These are phyloP conservation scores for Musca domestica DNA, from an alignment of 1,140 invertebrate genomes.

Conservation along the genomic window DNA sequence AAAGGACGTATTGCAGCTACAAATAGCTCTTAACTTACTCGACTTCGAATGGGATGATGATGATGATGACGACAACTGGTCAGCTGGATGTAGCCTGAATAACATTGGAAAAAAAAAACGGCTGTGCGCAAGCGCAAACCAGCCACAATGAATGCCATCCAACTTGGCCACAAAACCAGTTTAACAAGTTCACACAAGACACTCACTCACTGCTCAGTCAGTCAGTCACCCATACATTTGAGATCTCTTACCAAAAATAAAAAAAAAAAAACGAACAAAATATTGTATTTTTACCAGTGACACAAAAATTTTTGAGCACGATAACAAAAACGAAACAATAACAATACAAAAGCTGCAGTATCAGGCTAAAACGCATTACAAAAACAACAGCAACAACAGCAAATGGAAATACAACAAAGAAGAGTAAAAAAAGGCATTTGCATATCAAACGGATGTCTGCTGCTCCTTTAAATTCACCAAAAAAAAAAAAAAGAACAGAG, in stretches of 20 bases:
- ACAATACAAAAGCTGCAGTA: not conserved
- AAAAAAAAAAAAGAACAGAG: not conserved
- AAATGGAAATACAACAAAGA: not conserved
- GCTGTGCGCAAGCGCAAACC: too few species aligned
- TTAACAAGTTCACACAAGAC: slow-evolving; percentile 8
- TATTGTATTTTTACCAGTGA: slow-evolving; percentile 10
- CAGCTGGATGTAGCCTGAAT: not conserved
- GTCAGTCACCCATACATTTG: too few species aligned
- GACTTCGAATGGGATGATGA: not conserved
- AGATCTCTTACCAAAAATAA: too few species aligned
- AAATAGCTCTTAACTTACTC: not conserved
- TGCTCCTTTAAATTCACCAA: not conserved
- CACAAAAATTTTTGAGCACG: slow-evolving; percentile 13
- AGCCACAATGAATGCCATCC: too few species aligned
- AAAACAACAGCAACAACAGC: not conserved
- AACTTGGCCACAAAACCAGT: slow-evolving; percentile 4
- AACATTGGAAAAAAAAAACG: not conserved
- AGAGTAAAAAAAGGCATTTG: not conserved
- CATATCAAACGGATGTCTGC: not conserved
- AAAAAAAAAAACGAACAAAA: not conserved
- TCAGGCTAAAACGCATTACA: not conserved
- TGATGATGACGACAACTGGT: not conserved
- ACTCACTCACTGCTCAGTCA: not conserved
- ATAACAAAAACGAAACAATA: not conserved
- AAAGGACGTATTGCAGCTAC: not conserved